Base-by-base conservation (phyloP, 2,797 vertebrate genomes). In the Chrosomus eos region DNA sequence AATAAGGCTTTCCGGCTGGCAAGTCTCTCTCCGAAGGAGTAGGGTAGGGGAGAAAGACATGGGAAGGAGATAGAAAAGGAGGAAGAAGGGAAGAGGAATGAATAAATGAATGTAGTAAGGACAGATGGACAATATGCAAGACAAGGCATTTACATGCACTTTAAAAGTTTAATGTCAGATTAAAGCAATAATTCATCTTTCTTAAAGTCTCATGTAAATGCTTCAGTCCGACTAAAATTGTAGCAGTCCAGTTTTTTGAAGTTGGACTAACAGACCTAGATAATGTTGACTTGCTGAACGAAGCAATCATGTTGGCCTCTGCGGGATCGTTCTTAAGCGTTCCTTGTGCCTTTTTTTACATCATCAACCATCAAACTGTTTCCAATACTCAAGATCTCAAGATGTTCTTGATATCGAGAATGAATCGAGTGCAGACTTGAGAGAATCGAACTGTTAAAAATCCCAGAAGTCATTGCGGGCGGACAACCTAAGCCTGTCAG, bases 1-100 rank as follows among this genome's bases (percentile, higher is more conserved):
- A 89, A 88, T 88, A 90, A 90, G 68, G 70, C 60, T 81, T 72
- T 85, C 78, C 60, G 74, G 76, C 84, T 85, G 89, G 81, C 64
- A 73, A 66, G 26, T 53, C 55, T 86, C 55, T 86, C 79, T 74
- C 64, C 1, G 6, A 26, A 67, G 78, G 53, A 68, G 31, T 23
- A 18, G 40, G 23, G n/a, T 66, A 80, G 72, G 40, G 43, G 64
- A 81, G 68, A 60, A 66, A 73, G 31, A 11, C 18, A 60, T 38
- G 64, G 64, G 51, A 43, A 71, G 64, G 73, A 86, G 78, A 74
- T 23, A 40, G 80, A 81, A 45, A 23, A 81, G 67, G 78, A 58
- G 45, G 23, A n/a, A 75, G 31, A 74, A 71, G 58, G 64, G 80
- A 62, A 89, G 36, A 58, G 80, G 77, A 45, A 55, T 26, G 21